Evolutionary conservation across 2,113 vertebrate genomes (phyloP).

Genomic region (Ramphastos sulfuratus): DNA sequence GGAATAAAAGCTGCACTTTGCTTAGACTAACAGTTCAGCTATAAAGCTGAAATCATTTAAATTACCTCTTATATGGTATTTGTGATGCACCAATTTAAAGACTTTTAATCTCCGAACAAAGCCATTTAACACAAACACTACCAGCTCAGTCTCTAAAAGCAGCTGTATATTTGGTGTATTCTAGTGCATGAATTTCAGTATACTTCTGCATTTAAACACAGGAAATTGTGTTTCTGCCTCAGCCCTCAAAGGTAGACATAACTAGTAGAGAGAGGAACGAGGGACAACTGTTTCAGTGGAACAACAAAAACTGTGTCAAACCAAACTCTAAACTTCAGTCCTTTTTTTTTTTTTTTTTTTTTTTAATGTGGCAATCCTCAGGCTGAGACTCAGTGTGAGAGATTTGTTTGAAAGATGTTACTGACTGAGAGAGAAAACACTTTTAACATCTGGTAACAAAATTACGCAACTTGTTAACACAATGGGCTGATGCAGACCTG

Average conservation of each 20-base stretch:
- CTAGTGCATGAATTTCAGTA: neutral
- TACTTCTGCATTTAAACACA: neutral
- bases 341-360: neutral
- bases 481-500: neutral
- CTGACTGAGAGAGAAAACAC: neutral
- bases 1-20: neutral
- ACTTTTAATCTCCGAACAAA: neutral
- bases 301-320: neutral
- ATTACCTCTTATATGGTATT: neutral
- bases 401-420: neutral
- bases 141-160: neutral
- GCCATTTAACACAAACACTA: neutral
- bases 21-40: neutral
- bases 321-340: neutral
- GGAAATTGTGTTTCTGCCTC: neutral
- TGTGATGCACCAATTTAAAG: neutral
- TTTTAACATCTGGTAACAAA: neutral
- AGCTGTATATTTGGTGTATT: neutral
- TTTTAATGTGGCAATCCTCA: neutral
- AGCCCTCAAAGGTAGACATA: neutral
- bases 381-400: neutral
- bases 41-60: neutral
- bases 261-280: accelerated
- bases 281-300: neutral
- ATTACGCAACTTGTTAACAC: neutral